A percentile compares a stretch with the other conserved stretches of the same genome.
Evolutionary conservation across 2,888 invertebrate genomes (phyloP).

Genomic region (Rhingia campestris): DNA sequence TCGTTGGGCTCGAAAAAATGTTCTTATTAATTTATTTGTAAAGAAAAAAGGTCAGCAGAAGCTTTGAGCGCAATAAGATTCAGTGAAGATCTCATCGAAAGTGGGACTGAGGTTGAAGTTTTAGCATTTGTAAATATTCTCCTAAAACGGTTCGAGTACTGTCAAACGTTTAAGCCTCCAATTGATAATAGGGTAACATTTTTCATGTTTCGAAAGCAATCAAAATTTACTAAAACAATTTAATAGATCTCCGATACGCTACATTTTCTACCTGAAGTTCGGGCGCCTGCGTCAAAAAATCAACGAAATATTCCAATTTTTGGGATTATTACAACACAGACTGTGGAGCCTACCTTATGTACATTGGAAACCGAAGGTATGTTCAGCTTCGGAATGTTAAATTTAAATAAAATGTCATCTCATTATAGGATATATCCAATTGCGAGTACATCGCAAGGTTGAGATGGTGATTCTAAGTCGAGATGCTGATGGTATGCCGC

Average conservation of each 20-base stretch:
- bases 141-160: conserved; percentile 86
- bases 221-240: not conserved
- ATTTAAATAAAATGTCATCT: conserved; percentile 75
- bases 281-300: conserved; percentile 82
- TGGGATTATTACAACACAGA: conserved; percentile 86
- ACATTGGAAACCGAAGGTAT: conserved; percentile 83
- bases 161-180: conserved; percentile 84
- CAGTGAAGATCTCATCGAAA: conserved; percentile 86
- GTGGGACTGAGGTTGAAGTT: conserved; percentile 88
- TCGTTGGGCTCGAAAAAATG: not conserved
- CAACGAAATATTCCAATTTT: conserved; percentile 83
- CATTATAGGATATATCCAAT: conserved; percentile 82
- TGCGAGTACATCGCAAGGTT: conserved; percentile 86
- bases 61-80: conserved; percentile 86
- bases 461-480: conserved; percentile 85
- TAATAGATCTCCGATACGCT: conserved; percentile 83
- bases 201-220: no score
- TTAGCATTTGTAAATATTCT: conserved; percentile 87
- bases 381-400: not conserved
- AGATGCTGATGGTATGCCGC: conserved; percentile 85
- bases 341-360: conserved; percentile 86
- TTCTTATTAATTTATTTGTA: not conserved
- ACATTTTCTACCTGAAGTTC: conserved; percentile 84
- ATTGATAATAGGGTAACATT: conserved; percentile 80
- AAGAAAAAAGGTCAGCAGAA: conserved; percentile 84